Base-by-base conservation (phyloP, 2,888 invertebrate genomes). In the Blastobasis lacticolella region DNA sequence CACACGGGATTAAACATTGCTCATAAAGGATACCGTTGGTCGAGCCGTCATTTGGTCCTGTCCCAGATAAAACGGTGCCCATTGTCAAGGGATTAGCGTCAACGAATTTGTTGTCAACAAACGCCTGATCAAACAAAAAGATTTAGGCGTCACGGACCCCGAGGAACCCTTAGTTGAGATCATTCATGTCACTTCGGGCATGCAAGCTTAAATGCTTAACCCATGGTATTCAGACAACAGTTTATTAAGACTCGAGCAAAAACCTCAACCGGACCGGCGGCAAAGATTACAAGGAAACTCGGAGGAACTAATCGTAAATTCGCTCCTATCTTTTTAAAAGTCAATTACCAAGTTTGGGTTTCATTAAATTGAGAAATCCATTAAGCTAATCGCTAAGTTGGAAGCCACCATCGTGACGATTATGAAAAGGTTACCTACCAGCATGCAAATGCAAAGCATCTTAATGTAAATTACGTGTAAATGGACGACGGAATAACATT, bases 51-150 rank as follows among this genome's bases (percentile, higher is more conserved):
- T 75, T 77, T 69, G 66, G 67, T 63, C 60, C 64, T 63, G 66
- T 66, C 70, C 68, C 60, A 72, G 73, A 81, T 83, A 75, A 81
- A 84, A 78, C 75, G 69, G 70, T 71, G 62, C 5, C 81, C 71
- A 87, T 88, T 88, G 85, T 88, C 75, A 77, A 64, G 71, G 85
- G 87, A 88, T 88, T 87, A 87, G 73, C 80, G 87, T 87, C 87
- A 83, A 83, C 82, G 78, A 82, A 86, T 78, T 83, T 79, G 81
- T 84, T 82, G 84, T 82, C 83, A 82, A 83, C 85, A 81, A 80
- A 84, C 80, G 85, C 81, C 78, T 81, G 85, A 82, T 82, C 83
- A 87, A 85, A 87, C 81, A 87, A 81, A 82, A 82, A 81, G 81
- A 79, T 76, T 78, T 75, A 71, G 71, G 67, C 73, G 72, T 74